A percentile compares a stretch with the other conserved stretches of the same genome.
Evolutionary conservation across 2,113 vertebrate genomes (phyloP).

Genomic region (Pipra filicauda): DNA sequence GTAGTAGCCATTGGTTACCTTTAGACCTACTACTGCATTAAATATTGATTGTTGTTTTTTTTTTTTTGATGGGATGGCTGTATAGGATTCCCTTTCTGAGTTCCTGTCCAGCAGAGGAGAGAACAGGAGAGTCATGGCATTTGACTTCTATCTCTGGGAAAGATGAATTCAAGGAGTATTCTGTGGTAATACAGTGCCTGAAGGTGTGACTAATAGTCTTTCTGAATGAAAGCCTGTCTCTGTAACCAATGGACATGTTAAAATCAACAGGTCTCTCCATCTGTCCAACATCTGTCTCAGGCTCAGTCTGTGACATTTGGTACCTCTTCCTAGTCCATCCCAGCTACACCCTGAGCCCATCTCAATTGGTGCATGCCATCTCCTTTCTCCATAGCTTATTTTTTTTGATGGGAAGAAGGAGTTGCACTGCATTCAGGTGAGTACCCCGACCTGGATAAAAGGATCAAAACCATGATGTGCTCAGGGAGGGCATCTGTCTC

Average conservation of each 20-base stretch:
- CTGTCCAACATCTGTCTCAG: not conserved
- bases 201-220: not conserved
- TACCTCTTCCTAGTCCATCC: not conserved
- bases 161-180: not conserved
- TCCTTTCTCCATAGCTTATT: not conserved
- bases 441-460: not conserved
- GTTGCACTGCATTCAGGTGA: not conserved
- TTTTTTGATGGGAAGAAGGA: not conserved
- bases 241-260: not conserved
- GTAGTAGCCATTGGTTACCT: not conserved
- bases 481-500: not conserved
- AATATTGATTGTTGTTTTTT: not conserved
- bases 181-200: not conserved
- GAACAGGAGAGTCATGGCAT: not conserved
- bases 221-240: not conserved
- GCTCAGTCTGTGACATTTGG: not conserved
- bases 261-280: not conserved
- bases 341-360: not conserved
- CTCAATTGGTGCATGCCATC: not conserved
- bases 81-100: not conserved
- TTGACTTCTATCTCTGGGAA: not conserved
- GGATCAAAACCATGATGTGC: not conserved
- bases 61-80: rapidly evolving
- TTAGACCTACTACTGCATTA: not conserved
- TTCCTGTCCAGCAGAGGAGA: not conserved